Percentiles rank a stretch among this genome's conserved stretches.
Conservation (phyloP, 2,797 vertebrate species). For the Platalea minor region DNA sequence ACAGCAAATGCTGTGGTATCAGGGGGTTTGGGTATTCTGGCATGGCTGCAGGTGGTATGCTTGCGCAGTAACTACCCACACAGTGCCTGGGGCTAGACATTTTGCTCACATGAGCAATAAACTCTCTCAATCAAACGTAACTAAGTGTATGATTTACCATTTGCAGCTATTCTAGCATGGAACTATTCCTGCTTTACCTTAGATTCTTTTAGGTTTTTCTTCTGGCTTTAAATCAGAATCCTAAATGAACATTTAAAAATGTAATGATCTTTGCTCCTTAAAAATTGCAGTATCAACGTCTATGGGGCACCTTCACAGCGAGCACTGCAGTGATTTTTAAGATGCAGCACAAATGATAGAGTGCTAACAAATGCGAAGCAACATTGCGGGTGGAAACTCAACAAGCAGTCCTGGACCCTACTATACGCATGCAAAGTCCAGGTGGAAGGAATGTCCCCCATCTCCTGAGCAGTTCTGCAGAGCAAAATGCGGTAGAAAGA, state of each 20-base stretch:
- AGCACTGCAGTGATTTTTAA: slow-evolving; percentile 65
- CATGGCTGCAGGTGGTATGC: slow-evolving; percentile 45
- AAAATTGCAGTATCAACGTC: slow-evolving; percentile 64
- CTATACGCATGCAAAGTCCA: neutral
- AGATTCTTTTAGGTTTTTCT: neutral
- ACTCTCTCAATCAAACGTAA: slow-evolving; percentile 49
- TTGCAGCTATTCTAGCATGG: slow-evolving; percentile 31
- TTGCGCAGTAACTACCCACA: neutral
- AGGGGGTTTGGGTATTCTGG: slow-evolving; percentile 29
- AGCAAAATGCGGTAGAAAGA: slow-evolving; percentile 41
- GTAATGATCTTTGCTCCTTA: slow-evolving; percentile 60
- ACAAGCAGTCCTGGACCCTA: neutral
- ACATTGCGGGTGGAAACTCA: neutral
- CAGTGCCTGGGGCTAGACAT: slow-evolving; percentile 20
- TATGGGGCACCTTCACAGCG: slow-evolving; percentile 51
- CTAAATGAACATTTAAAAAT: slow-evolving; percentile 53
- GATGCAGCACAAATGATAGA: slow-evolving; percentile 53
- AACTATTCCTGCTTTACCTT: slow-evolving; percentile 18
- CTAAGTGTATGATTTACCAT: slow-evolving; percentile 54
- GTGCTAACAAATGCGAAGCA: slow-evolving; percentile 35
- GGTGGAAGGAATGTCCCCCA: neutral
- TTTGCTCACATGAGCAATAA: slow-evolving; percentile 62
- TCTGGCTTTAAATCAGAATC: slow-evolving; percentile 62
- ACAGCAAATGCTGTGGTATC: neutral
- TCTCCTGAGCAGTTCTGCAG: slow-evolving; percentile 17